Base-by-base conservation (phyloP, 2,888 invertebrate species). In the Drosophila merina region DNA sequence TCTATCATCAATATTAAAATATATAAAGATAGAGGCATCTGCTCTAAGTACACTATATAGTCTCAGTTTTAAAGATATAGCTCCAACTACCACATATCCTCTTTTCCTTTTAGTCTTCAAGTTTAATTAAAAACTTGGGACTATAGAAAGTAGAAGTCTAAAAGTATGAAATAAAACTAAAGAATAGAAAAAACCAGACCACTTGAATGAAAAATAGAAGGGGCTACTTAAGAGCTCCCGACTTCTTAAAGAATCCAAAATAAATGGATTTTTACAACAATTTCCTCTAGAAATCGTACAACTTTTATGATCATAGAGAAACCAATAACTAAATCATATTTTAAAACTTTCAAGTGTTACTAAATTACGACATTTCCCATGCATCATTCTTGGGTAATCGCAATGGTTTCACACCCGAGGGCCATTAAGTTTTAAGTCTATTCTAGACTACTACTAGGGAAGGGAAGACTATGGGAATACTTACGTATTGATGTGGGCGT, bases 401-500 rank as follows among this genome's bases (percentile, higher is more conserved):
- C n/a, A 7, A 3, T 44, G 1, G 20, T 4, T 12, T 60, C 30
- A 36, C 58, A 58, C 9, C 44, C 25, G 8, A 9, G 7, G 7
- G 8, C 9, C 26, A 57, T 67, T 66, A 33, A 4, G 31, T 20
- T 28, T 28, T 50, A 38, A 57, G 28, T 28, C 12, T 30, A 44
- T 45, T n/a, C 14, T 36, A 30, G 9, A 26, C n/a, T 12, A 8
- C 20, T n/a, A 42, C 14, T 10, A 1, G 14, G 2, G 20, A 20
- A 20, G 33, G 2, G 26, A 26, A 20, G 38, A 59, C 33, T 47
- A 47, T 36, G 14, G 9, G n/a, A 25, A 44, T 2, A 91, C 91
- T 91, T 90, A 91, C 91, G 90, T 89, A 88, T 86, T 63, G 86
- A 57, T 62, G 86, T 83, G 62, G 86, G 77, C 67, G 86, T 82